Evolutionary conservation across 2,888 invertebrate genomes (phyloP), one percentile per base, ranked within the genome.

Genomic region (Heliconius erato): DNA sequence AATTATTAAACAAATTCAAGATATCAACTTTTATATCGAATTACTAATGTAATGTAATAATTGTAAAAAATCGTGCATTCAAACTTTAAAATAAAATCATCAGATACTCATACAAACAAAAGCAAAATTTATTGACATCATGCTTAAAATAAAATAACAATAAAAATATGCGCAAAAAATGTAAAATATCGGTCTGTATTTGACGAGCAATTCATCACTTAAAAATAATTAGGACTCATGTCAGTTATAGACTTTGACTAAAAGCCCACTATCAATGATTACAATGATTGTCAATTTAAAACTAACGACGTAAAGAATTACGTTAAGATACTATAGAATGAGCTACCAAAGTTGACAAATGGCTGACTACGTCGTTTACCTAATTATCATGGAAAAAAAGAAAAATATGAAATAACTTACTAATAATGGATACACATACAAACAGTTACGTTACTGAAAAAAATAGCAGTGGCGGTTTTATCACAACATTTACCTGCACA

Each of bases 71-170:
- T 63, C 32, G 35, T 76, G 76, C 59, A 76, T 9, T 59, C 9
- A 35, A 35, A 77, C 19, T 59, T 16, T 63, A n/a, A 28, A 74
- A 77, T 65, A 65, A 40, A 49, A 23, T 65, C 49, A 32, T 32
- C 49, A 76, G n/a, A 76, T 54, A 74, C 28, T 54, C 32, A 59
- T 68, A 26, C 14, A 69, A 63, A 63, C 63, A 19, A 63, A 82
- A 80, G 26, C 77, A 71, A 44, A 63, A 59, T 69, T 82, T 82
- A 84, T 84, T 83, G 81, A 83, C 82, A 84, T 72, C 82, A 85
- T 82, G 84, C 81, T 83, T 79, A 40, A 74, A 79, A 79, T 69
- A 81, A 84, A 81, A 81, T 79, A 77, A 82, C 80, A 85, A 79
- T 54, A 69, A 74, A 79, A 67, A 32, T 14, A 16, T 79, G 68